phyloP scores from a whole-genome alignment of 2,797 vertebrate species.

The Etheostoma nigrum region DNA sequence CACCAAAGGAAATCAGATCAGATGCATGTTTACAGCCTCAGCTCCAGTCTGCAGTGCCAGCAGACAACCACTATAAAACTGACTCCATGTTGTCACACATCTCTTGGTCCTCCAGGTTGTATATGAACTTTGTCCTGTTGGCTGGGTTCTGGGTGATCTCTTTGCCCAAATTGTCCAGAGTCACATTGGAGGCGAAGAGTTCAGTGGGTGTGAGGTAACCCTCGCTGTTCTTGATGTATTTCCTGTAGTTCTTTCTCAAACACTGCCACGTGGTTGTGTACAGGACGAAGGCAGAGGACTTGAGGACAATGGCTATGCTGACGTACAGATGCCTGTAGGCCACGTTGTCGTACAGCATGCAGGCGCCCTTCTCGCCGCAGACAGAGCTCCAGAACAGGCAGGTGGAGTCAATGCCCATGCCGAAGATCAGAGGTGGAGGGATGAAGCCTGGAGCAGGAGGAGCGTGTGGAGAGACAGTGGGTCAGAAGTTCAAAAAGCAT shows the following conservation, averaged over 20 bases:
- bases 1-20: conserved; percentile 54
- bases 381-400: conserved; percentile 98
- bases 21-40: conserved; percentile 27
- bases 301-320: conserved; percentile 96
- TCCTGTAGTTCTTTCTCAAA: conserved; percentile 95
- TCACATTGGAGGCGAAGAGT: conserved; percentile 96
- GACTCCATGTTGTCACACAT: conserved; percentile 97
- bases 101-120: conserved; percentile 97
- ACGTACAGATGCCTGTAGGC: conserved; percentile 96
- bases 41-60: conserved; percentile 31
- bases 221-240: conserved; percentile 97
- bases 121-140: conserved; percentile 99
- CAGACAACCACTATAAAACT: conserved; percentile 89
- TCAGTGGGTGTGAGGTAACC: conserved; percentile 95
- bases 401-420: conserved; percentile 97
- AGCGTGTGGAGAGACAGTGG: conserved; percentile 48
- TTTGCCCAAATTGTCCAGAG: conserved; percentile 95
- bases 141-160: conserved; percentile 89
- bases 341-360: conserved; percentile 95
- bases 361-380: conserved; percentile 95
- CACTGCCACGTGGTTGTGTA: conserved; percentile 98
- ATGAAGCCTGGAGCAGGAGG: conserved; percentile 91
- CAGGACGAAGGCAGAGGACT: conserved; percentile 94
- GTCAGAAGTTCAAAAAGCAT: conserved; percentile 52
- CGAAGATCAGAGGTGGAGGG: conserved; percentile 97